phyloP scores from a whole-genome alignment of 2,113 vertebrate genomes.

The Nannobrachium achirus region DNA sequence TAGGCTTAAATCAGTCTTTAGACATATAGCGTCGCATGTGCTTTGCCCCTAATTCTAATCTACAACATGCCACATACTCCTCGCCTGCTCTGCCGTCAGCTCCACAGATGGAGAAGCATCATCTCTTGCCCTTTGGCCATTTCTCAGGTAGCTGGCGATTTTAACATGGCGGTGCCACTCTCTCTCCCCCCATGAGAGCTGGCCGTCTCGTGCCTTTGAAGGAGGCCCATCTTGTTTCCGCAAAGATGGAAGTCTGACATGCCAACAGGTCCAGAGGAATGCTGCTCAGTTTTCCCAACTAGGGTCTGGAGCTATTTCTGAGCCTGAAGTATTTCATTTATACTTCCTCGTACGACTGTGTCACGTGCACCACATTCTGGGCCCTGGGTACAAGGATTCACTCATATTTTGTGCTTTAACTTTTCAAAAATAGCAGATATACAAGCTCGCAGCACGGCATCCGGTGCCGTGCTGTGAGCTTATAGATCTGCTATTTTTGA shows the following conservation, averaged over 20 bases:
- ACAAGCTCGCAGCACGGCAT: too few species aligned
- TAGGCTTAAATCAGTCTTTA: background rate
- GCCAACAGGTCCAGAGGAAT: conserved; percentile 36
- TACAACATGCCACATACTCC: conserved; percentile 10
- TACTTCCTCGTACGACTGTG: too few species aligned
- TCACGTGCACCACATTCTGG: too few species aligned
- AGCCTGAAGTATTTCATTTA: too few species aligned
- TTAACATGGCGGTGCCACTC: conserved; percentile 67
- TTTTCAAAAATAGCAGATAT: too few species aligned
- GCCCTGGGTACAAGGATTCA: too few species aligned
- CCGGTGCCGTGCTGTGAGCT: too few species aligned
- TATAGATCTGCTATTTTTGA: too few species aligned
- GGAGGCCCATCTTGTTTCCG: conserved; percentile 43
- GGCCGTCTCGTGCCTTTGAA: conserved; percentile 60
- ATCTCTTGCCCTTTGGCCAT: conserved; percentile 57
- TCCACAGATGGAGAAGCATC: conserved; percentile 41
- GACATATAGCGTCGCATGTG: too few species aligned
- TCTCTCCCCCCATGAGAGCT: conserved; percentile 53
- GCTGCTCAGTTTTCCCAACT: conserved; percentile 26
- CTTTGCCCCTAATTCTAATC: conserved; percentile 32
- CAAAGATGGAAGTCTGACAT: conserved; percentile 51
- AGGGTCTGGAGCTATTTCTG: conserved; percentile 3
- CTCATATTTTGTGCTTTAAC: too few species aligned
- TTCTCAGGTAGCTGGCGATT: conserved; percentile 71
- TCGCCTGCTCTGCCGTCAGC: conserved; percentile 18